Percentiles rank a stretch among this genome's conserved stretches.
Evolutionary conservation across 2,888 invertebrate species (phyloP).

Genomic region (Beris morrisii): DNA sequence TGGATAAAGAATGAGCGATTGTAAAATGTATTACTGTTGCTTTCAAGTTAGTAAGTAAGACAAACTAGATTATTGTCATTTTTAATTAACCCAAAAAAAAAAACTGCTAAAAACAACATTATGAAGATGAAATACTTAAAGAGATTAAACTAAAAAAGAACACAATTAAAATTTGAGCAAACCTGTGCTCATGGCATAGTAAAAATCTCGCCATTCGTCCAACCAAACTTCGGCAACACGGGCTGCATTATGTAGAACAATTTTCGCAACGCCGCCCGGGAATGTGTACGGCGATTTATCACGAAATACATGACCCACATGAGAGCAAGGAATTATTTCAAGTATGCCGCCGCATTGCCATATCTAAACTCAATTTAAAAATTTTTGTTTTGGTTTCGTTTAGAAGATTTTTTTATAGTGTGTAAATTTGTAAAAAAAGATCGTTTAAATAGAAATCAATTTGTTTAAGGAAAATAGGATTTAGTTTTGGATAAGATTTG

Average conservation of each 20-base stretch:
- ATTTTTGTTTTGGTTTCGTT: conserved; percentile 17
- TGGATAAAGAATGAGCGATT: no score
- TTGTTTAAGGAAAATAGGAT: background rate
- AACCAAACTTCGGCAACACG: conserved; percentile 99
- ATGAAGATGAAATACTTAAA: background rate
- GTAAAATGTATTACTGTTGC: no score
- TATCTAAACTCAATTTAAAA: conserved; percentile 63
- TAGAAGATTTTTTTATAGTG: conserved; percentile 4
- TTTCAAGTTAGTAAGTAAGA: conserved; percentile 23
- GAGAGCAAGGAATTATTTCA: conserved; percentile 94
- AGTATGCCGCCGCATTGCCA: conserved; percentile 97
- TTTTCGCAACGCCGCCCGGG: conserved; percentile 96
- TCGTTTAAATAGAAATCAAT: conserved; percentile 1
- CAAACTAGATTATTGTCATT: conserved; percentile 7
- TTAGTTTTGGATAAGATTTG: background rate
- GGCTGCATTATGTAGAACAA: conserved; percentile 97
- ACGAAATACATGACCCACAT: conserved; percentile 96
- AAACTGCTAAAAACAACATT: no score
- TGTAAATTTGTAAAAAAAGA: background rate
- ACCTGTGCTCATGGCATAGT: conserved; percentile 99
- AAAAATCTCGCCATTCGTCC: conserved; percentile 99
- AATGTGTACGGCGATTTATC: conserved; percentile 98
- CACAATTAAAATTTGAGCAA: conserved; percentile 52
- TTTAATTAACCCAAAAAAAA: background rate
- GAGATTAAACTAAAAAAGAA: conserved; percentile 27